These are phyloP conservation scores for Peromyscus californicus DNA, from an alignment of 2,113 vertebrate species.

Conservation along the genomic window DNA sequence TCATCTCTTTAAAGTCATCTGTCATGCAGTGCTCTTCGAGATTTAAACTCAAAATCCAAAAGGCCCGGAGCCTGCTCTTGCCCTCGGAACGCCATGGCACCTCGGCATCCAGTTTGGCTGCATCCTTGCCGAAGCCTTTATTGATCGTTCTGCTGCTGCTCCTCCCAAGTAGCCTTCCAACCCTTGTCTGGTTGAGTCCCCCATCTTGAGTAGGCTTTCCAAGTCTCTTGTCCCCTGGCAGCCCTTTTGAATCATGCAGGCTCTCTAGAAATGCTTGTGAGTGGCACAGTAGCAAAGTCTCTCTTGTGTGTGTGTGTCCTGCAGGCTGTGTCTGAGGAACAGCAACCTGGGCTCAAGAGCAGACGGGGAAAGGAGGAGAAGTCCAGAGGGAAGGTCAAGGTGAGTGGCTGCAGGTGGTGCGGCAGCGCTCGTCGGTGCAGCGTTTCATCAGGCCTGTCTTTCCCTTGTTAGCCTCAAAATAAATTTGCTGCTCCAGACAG, in stretches of 20 bases:
- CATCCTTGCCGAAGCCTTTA: background rate
- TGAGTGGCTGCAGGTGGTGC: background rate
- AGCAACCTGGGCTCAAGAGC: constrained; percentile 81
- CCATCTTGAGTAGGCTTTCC: background rate
- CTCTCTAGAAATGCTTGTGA: background rate
- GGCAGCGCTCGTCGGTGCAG: background rate
- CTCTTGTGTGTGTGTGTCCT: background rate
- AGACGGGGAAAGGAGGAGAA: constrained; percentile 80
- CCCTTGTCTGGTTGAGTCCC: background rate
- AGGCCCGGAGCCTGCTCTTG: background rate
- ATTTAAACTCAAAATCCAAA: background rate
- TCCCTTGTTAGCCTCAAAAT: constrained; percentile 60
- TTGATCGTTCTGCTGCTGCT: background rate
- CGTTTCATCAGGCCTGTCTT: background rate
- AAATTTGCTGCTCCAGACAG: constrained; percentile 75
- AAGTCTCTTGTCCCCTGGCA: background rate
- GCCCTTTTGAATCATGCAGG: background rate
- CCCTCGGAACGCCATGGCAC: background rate
- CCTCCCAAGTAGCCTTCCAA: background rate
- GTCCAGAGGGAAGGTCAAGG: constrained; percentile 80
- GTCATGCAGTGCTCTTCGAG: background rate
- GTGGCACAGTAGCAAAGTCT: background rate
- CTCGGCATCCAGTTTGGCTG: background rate
- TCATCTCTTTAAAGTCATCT: background rate
- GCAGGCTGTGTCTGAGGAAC: constrained; percentile 78